Evolutionary conservation across 2,888 invertebrate genomes (phyloP).

Genomic region (Spicauda simplicius): DNA sequence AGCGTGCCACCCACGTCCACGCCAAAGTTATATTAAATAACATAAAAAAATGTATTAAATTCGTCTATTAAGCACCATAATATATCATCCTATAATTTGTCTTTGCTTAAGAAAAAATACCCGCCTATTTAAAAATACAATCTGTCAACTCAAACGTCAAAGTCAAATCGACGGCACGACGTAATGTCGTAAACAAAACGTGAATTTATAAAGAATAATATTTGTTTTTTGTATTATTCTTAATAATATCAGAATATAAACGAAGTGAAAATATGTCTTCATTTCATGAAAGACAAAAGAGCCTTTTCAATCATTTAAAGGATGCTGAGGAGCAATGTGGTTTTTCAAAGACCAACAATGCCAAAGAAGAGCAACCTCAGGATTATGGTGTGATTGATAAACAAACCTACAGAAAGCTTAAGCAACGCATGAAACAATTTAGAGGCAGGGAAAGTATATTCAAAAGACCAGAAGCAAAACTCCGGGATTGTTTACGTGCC

Average conservation of each 20-base stretch:
- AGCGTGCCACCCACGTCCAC: too few relatives aligned
- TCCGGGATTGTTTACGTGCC: constrained; percentile 82
- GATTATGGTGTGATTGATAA: constrained; percentile 66
- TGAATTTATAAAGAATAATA: not conserved
- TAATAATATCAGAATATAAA: too few relatives aligned
- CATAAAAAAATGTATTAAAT: too few relatives aligned
- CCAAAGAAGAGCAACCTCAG: constrained; percentile 55
- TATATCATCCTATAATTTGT: too few relatives aligned
- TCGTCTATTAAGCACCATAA: too few relatives aligned
- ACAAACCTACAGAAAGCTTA: constrained; percentile 66
- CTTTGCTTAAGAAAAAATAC: too few relatives aligned
- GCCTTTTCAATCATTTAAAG: constrained; percentile 88
- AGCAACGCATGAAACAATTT: constrained; percentile 85
- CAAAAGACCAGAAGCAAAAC: constrained; percentile 89
- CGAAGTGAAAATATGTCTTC: constrained; percentile 59
- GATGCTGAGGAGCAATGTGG: constrained; percentile 85
- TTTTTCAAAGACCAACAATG: constrained; percentile 68
- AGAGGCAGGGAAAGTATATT: constrained; percentile 91
- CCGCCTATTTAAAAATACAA: too few relatives aligned
- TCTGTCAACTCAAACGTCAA: too few relatives aligned
- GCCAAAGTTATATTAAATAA: too few relatives aligned
- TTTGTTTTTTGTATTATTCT: not conserved
- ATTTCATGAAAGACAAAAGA: constrained; percentile 87
- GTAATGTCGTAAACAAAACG: not conserved
- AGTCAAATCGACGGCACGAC: not conserved